A percentile compares a stretch with the other conserved stretches of the same genome.
phyloP scores from a whole-genome alignment of 2,888 invertebrate species.

The Coremacera marginata region DNA sequence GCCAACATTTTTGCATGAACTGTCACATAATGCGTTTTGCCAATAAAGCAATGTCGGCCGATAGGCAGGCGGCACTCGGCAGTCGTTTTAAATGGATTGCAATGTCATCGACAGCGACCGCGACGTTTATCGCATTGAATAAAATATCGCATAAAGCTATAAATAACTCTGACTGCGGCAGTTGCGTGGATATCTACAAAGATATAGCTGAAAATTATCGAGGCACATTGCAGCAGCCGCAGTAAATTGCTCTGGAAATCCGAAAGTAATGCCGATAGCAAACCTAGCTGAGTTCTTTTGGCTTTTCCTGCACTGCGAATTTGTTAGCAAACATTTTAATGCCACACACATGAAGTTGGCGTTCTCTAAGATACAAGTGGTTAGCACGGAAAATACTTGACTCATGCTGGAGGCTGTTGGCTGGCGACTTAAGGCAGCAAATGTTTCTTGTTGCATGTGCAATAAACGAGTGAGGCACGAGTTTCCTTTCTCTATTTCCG shows the following conservation, averaged over 20 bases:
- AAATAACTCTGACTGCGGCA: conserved; percentile 26
- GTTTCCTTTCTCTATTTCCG: conserved; percentile 20
- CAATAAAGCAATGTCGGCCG: no score
- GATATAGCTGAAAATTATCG: neutral
- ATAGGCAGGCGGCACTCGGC: neutral
- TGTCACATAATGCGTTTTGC: no score
- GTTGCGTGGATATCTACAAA: neutral
- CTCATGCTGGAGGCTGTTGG: neutral
- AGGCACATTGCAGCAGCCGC: conserved; percentile 11
- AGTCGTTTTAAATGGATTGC: neutral
- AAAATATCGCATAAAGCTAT: conserved; percentile 23
- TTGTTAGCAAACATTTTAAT: conserved; percentile 45
- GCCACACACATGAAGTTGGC: conserved; percentile 26
- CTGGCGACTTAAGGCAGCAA: neutral
- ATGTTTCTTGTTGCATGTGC: conserved; percentile 16
- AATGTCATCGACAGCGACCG: no score
- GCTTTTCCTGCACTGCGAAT: conserved; percentile 15
- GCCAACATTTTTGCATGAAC: no score
- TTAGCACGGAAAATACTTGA: neutral
- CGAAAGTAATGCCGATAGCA: conserved; percentile 16
- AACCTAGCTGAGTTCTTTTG: neutral
- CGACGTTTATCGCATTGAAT: conserved; percentile 1
- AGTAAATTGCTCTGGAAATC: conserved; percentile 37
- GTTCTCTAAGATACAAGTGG: conserved; percentile 21
- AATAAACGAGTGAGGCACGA: neutral